Conservation (phyloP, 2,888 invertebrate genomes). For the Alviniconcha strummeri region DNA sequence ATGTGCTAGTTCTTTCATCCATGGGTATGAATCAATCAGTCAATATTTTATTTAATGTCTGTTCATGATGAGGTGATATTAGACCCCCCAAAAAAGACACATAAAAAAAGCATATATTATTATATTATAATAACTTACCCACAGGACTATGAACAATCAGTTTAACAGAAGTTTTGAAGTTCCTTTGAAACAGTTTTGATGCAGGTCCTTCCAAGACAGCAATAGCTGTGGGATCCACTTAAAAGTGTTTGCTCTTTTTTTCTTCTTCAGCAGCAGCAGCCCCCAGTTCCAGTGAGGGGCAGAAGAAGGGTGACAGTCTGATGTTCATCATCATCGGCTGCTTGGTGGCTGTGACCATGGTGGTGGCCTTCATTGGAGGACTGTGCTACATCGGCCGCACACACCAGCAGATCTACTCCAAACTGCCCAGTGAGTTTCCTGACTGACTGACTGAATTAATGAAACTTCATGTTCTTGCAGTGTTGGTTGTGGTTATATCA, state of each 20-base stretch:
- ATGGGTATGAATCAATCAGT: too few species aligned
- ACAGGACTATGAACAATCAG: neutral
- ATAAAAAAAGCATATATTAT: too few species aligned
- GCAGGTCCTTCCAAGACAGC: neutral
- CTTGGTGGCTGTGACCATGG: conserved; percentile 52
- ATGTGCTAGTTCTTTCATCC: too few species aligned
- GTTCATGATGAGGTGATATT: too few species aligned
- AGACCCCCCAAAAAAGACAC: too few species aligned
- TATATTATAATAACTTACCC: too few species aligned
- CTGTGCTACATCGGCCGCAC: conserved; percentile 59
- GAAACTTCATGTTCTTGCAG: neutral
- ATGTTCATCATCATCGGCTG: conserved; percentile 56
- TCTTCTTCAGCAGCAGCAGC: neutral
- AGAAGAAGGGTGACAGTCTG: conserved; percentile 42
- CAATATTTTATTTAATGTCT: too few species aligned
- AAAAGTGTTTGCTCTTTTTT: neutral
- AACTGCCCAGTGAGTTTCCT: conserved; percentile 55
- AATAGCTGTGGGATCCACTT: neutral
- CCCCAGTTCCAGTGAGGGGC: conserved; percentile 1
- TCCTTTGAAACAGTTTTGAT: neutral
- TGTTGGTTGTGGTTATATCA: conserved; percentile 47
- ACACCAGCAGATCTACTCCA: conserved; percentile 56
- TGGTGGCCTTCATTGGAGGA: conserved; percentile 58
- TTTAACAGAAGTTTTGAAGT: neutral
- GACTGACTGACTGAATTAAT: neutral